phyloP scores from a whole-genome alignment of 2,888 invertebrate genomes.

The Drosophila paramelanica region DNA sequence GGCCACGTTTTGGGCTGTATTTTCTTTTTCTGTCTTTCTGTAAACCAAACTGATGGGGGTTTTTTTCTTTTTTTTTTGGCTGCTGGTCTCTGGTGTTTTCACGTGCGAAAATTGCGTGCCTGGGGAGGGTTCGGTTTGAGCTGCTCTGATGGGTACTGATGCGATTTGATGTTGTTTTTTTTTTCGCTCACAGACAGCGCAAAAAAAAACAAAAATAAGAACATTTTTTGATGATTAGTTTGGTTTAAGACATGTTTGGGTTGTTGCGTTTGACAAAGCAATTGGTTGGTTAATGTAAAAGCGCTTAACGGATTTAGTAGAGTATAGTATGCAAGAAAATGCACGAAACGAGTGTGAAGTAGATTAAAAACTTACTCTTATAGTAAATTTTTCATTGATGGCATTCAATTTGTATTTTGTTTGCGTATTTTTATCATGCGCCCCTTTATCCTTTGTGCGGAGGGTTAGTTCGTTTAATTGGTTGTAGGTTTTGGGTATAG shows the following conservation, averaged over 20 bases:
- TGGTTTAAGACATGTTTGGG: constrained; percentile 30
- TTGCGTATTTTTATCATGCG: constrained; percentile 45
- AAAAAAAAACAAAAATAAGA: constrained; percentile 3
- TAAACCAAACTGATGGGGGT: constrained; percentile 34
- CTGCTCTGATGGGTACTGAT: constrained; percentile 30
- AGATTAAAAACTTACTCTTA: constrained; percentile 61
- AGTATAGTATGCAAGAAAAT: constrained; percentile 43
- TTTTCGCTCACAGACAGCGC: constrained; percentile 12
- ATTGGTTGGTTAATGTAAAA: constrained; percentile 47
- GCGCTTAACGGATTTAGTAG: constrained; percentile 50
- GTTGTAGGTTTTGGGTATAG: constrained; percentile 4
- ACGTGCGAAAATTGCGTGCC: constrained; percentile 51
- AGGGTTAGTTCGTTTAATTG: constrained; percentile 8
- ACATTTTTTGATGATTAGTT: constrained; percentile 62
- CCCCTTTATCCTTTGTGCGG: constrained; percentile 53
- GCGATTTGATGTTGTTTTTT: constrained; percentile 14
- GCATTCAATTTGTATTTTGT: constrained; percentile 57
- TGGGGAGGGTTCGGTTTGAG: constrained; percentile 27
- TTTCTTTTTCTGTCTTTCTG: constrained; percentile 36
- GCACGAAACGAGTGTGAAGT: constrained; percentile 33
- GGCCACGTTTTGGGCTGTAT: constrained; percentile 17
- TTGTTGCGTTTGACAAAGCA: constrained; percentile 26
- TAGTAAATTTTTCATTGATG: constrained; percentile 65
- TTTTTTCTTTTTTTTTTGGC: constrained; percentile 17
- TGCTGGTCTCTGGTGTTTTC: constrained; percentile 32